These are phyloP conservation scores for Machaerirhynchus nigripectus DNA, from an alignment of 2,113 vertebrate genomes.

Conservation along the genomic window DNA sequence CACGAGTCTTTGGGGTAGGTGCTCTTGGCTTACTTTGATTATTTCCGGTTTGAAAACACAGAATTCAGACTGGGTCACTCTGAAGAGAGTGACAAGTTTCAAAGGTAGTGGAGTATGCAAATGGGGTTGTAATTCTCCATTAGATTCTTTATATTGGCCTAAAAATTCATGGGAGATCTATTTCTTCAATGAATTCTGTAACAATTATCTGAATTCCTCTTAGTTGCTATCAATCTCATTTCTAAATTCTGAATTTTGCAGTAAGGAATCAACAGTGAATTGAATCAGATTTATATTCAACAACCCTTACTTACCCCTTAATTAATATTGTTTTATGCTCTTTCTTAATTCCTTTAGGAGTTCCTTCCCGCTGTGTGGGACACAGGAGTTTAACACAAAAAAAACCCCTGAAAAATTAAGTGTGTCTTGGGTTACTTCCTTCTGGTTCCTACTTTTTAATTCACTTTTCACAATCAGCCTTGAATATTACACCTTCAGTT, in stretches of 20 bases:
- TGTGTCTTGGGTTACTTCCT: neutral
- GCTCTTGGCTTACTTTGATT: neutral
- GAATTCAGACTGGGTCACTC: neutral
- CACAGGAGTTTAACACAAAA: neutral
- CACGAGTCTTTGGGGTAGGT: neutral
- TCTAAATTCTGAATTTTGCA: neutral
- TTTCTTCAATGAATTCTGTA: neutral
- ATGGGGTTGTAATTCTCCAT: neutral
- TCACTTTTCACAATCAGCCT: neutral
- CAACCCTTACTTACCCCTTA: neutral
- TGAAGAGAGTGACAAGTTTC: neutral
- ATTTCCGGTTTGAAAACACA: neutral
- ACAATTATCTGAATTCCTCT: neutral
- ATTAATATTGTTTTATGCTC: neutral
- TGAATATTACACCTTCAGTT: conserved; percentile 10
- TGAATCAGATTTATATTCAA: neutral
- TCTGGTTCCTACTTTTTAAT: neutral
- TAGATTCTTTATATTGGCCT: neutral
- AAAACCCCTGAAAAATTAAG: neutral
- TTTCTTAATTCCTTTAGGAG: neutral
- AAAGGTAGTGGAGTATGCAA: neutral
- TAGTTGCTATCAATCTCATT: neutral
- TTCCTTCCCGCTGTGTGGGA: neutral
- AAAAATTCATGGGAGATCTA: neutral
- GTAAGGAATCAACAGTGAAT: neutral